Evolutionary conservation across 1,140 invertebrate genomes (phyloP), one percentile per base, ranked within the genome.

Genomic region (Drosophila grimshawi): DNA sequence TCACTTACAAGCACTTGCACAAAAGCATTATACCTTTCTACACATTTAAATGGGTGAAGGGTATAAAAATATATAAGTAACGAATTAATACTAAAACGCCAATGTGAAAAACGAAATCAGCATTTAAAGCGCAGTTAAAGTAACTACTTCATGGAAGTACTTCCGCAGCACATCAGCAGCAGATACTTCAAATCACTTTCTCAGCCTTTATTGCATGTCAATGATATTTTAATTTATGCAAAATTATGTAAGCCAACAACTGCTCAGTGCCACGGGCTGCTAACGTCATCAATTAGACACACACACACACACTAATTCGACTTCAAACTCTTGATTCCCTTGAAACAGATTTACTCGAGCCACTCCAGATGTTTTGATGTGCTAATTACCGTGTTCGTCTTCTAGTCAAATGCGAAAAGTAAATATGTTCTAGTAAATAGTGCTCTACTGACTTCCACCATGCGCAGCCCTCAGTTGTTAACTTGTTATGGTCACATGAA

Each of bases 161-260:
- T 48, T 60, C 51, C 51, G 2, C 45, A 46, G 10, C 56, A 64
- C 62, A 43, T 66, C 60, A 10, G 33, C 37, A 8, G 39, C 32
- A 43, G 49, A 33, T 41, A 67, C 48, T 67, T 60, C n/a, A 69
- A 30, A 45, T 39, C 55, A 60, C 30, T 52, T 39, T 11, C 52
- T 7, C 27, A 48, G 19, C 19, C 35, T 10, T 33, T 30, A 27
- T 41, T 30, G 30, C 39, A 51, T 64, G 52, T 39, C 51, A 52
- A 63, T 53, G 46, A 11, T 3, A 29, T 37, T 35, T 60, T 60
- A 81, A 83, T 82, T 82, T 79, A 81, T 85, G 68, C 45, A 39
- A 78, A 70, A 78, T 78, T 70, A 68, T 81, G 74, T 78, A 65
- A 66, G 59, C 45, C 46, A 35, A 43, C 27, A 35, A 39, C 32